Evolutionary conservation across 1,140 invertebrate species (phyloP).

Genomic region (Drosophila murphyi): DNA sequence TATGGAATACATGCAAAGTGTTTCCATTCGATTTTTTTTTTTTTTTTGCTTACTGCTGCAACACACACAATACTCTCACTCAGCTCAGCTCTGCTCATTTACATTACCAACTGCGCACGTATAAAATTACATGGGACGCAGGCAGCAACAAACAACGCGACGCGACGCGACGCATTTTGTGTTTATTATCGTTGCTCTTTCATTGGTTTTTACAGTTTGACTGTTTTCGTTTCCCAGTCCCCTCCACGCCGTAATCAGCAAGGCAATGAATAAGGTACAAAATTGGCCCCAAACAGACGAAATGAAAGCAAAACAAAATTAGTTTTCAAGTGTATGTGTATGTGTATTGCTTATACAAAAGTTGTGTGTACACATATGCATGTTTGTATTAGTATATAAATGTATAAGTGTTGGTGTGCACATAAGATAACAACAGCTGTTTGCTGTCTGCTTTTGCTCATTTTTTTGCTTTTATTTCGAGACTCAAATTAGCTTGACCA

Average conservation of each 20-base stretch:
- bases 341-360: too few relatives aligned
- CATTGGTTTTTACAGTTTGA: slow-evolving; percentile 17
- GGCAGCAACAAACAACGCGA: neutral
- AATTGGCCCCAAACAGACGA: slow-evolving; percentile 30
- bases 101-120: slow-evolving; percentile 78
- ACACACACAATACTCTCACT: slow-evolving; percentile 1
- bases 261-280: slow-evolving; percentile 11
- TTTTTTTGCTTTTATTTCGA: slow-evolving; percentile 41
- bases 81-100: slow-evolving; percentile 50
- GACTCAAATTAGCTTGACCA: slow-evolving; percentile 25
- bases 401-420: neutral
- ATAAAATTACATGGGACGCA: slow-evolving; percentile 67
- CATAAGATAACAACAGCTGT: slow-evolving; percentile 52
- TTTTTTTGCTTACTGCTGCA: slow-evolving; percentile 23
- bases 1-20: slow-evolving; percentile 28
- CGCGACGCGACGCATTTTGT: slow-evolving; percentile 36
- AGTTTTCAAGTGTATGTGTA: slow-evolving; percentile 15
- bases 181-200: slow-evolving; percentile 7
- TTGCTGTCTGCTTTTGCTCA: slow-evolving; percentile 40
- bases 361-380: too few relatives aligned
- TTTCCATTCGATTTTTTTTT: slow-evolving; percentile 8
- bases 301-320: slow-evolving; percentile 39
- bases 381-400: neutral
- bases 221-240: neutral
- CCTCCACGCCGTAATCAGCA: neutral